A percentile compares a stretch with the other conserved stretches of the same genome.
These are phyloP conservation scores for Drosophila maculinotata DNA, from an alignment of 2,888 invertebrate genomes.

Conservation along the genomic window DNA sequence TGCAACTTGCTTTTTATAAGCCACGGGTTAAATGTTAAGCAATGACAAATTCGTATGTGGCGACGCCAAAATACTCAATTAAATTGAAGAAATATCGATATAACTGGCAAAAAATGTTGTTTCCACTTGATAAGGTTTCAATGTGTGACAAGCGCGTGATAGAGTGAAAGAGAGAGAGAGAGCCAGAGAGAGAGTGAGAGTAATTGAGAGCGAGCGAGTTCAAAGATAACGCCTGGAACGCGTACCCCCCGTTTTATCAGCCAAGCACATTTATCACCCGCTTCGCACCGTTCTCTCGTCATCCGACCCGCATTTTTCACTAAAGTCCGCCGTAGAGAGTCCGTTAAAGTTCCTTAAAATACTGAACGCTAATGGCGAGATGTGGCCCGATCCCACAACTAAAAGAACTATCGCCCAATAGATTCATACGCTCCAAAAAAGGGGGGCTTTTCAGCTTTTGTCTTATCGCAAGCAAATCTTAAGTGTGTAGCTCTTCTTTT, in stretches of 20 bases:
- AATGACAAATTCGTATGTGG: conserved; percentile 22
- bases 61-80: conserved; percentile 50
- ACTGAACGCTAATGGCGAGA: conserved; percentile 19
- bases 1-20: not conserved
- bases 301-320: conserved; percentile 11
- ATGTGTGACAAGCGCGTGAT: conserved; percentile 47
- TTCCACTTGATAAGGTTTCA: conserved; percentile 54
- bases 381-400: conserved; percentile 38
- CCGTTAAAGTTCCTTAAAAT: conserved; percentile 32
- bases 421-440: too few relatives aligned
- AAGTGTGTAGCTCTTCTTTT: not conserved
- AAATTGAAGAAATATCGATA: conserved; percentile 37
- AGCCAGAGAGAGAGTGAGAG: not conserved
- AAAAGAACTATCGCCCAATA: not conserved
- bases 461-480: too few relatives aligned
- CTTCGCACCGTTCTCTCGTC: conserved; percentile 4
- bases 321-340: conserved; percentile 31
- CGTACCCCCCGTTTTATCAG: conserved; percentile 2
- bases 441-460: not conserved
- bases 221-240: conserved; percentile 25
- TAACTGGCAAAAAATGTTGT: conserved; percentile 32
- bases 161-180: conserved; percentile 15
- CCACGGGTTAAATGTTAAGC: not conserved
- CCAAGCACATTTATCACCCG: conserved; percentile 17
- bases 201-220: conserved; percentile 1